Evolutionary conservation across 2,113 vertebrate genomes (phyloP), one percentile per base, ranked within the genome.

Genomic region (Petromus typicus): DNA sequence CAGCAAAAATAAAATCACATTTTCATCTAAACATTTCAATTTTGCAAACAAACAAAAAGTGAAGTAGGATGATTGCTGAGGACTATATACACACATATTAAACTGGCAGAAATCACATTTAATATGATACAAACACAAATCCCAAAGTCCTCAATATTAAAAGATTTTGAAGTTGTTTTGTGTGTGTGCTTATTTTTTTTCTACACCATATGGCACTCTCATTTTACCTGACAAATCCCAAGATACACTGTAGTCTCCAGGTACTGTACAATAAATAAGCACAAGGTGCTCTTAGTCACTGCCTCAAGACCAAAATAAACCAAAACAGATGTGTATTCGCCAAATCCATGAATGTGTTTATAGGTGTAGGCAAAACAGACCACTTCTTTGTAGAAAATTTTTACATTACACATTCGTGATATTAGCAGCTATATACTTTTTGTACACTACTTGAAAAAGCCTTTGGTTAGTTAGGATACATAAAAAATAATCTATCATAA

Each of bases 171-270:
- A 17, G 45, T 34, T 95, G 82, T 76, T 97, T 90, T 94, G 54
- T 87, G 45, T 87, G 45, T 14, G 25, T 88, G n/a, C 27, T 75
- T 78, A 43, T 82, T 73, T 91, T 90, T 94, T 61, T 95, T 37
- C 67, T 89, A 92, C 54, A 56, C 43, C 85, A 90, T 1, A 16
- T 14, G 79, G 93, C 13, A 71, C 48, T 97, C 86, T 90, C 78
- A 45, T 78, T 94, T 96, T 92, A 94, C 61, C 64, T 93, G 93
- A 90, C 83, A 97, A 97, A 97, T 95, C 92, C 95, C 95, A 97
- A 97, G 92, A 34, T 94, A 97, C 43, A 34, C 12, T 61, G 91
- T 45, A 22, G 97, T 98, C 98, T 97, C 98, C 67, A 98, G 17
- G 93, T 3, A 86, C 37, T 10, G 34, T 20, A 34, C 75, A 96